Conservation (phyloP, 1,140 invertebrate species). For the Eueides isabella region DNA sequence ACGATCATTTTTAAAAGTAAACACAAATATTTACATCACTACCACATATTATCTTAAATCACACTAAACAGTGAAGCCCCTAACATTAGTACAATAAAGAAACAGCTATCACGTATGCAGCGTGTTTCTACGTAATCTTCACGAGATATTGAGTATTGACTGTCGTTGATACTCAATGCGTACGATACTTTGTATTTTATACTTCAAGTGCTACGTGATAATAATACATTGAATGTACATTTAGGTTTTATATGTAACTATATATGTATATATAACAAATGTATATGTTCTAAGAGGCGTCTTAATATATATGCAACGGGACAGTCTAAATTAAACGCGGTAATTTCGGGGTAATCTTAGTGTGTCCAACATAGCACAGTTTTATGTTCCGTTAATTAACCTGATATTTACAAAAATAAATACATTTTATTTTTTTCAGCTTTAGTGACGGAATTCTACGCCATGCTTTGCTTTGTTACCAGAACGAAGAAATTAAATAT, state of each 20-base stretch:
- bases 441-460: no score
- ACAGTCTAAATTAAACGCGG: no score
- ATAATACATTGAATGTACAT: conserved; percentile 9
- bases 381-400: no score
- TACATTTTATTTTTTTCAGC: no score
- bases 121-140: conserved; percentile 39
- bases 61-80: neutral
- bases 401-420: no score
- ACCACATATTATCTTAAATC: neutral
- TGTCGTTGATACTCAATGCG: conserved; percentile 45
- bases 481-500: no score
- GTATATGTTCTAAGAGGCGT: neutral
- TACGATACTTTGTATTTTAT: conserved; percentile 23
- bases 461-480: no score
- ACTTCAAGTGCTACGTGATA: conserved; percentile 54
- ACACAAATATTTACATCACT: neutral
- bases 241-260: neutral
- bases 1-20: neutral
- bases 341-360: no score
- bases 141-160: conserved; percentile 37
- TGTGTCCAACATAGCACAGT: no score
- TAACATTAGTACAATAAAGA: conserved; percentile 14
- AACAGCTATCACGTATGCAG: conserved; percentile 4
- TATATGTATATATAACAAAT: neutral
- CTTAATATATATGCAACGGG: neutral